These are phyloP conservation scores for Drosophila engyochracea DNA, from an alignment of 2,888 invertebrate genomes.

Conservation along the genomic window DNA sequence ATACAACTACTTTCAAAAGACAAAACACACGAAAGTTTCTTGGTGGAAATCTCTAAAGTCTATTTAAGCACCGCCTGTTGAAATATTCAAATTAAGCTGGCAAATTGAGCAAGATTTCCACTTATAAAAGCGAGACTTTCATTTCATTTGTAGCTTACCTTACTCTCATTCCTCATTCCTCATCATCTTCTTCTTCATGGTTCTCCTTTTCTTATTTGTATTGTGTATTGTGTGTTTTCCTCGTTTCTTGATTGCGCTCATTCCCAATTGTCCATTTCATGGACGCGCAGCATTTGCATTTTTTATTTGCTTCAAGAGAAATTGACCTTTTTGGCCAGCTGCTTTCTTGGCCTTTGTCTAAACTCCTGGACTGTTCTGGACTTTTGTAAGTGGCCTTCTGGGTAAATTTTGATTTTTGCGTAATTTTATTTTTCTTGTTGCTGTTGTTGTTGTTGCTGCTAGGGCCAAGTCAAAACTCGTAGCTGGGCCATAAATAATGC, in stretches of 20 bases:
- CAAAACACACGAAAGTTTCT: not conserved
- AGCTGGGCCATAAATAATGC: slow-evolving; percentile 64
- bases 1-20: slow-evolving; percentile 13
- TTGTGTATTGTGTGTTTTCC: not conserved
- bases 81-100: slow-evolving; percentile 67
- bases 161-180: slow-evolving; percentile 5
- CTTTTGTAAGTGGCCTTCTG: slow-evolving; percentile 70
- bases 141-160: slow-evolving; percentile 52
- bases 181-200: not conserved
- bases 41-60: slow-evolving; percentile 60
- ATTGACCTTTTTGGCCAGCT: slow-evolving; percentile 40
- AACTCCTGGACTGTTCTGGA: slow-evolving; percentile 20
- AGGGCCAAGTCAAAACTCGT: slow-evolving; percentile 59
- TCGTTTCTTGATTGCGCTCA: slow-evolving; percentile 33
- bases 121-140: slow-evolving; percentile 50
- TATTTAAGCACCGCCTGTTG: slow-evolving; percentile 49
- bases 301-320: slow-evolving; percentile 57
- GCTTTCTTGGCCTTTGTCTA: slow-evolving; percentile 17
- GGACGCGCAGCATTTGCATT: slow-evolving; percentile 68
- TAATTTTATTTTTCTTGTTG: slow-evolving; percentile 55
- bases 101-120: slow-evolving; percentile 57
- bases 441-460: slow-evolving; percentile 7
- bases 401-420: slow-evolving; percentile 76
- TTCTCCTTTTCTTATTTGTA: slow-evolving; percentile 22
- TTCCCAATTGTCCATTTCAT: slow-evolving; percentile 76